These are phyloP conservation scores for Saguinus midas DNA, from an alignment of 2,113 vertebrate genomes.

Conservation along the genomic window DNA sequence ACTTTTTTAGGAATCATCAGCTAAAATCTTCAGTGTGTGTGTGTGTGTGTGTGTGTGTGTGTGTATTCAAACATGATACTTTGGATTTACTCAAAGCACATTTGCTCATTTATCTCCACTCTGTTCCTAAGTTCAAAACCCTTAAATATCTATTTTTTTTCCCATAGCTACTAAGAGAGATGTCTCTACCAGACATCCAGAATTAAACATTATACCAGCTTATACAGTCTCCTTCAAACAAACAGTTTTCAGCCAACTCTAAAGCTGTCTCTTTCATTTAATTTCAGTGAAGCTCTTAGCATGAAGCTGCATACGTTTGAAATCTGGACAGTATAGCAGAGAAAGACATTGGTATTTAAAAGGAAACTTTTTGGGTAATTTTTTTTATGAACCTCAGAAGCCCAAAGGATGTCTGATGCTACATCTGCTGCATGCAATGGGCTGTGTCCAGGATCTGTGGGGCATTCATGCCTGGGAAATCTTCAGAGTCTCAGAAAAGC, in stretches of 20 bases:
- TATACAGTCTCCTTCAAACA: slow-evolving; percentile 58
- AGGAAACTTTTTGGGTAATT: not conserved
- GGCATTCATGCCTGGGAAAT: not conserved
- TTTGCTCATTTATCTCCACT: not conserved
- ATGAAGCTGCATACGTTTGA: slow-evolving; percentile 19
- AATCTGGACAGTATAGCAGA: not conserved
- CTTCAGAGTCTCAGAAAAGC: not conserved
- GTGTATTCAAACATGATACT: not conserved
- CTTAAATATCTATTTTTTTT: not conserved
- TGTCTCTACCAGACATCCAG: slow-evolving; percentile 39
- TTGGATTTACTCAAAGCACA: not conserved
- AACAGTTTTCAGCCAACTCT: slow-evolving; percentile 30
- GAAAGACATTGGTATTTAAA: slow-evolving; percentile 5
- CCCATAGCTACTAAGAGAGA: not conserved
- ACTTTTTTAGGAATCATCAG: not conserved
- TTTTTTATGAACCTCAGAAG: not conserved
- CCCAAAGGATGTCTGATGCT: not conserved
- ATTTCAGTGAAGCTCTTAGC: slow-evolving; percentile 41
- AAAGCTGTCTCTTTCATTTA: slow-evolving; percentile 64
- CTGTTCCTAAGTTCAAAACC: not conserved
- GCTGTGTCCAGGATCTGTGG: not conserved
- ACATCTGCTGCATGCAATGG: not conserved
- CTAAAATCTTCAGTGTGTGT: not conserved
- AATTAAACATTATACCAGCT: slow-evolving; percentile 53
- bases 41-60: not conserved